phyloP scores from a whole-genome alignment of 2,113 vertebrate genomes.

The Eulemur rufifrons region DNA sequence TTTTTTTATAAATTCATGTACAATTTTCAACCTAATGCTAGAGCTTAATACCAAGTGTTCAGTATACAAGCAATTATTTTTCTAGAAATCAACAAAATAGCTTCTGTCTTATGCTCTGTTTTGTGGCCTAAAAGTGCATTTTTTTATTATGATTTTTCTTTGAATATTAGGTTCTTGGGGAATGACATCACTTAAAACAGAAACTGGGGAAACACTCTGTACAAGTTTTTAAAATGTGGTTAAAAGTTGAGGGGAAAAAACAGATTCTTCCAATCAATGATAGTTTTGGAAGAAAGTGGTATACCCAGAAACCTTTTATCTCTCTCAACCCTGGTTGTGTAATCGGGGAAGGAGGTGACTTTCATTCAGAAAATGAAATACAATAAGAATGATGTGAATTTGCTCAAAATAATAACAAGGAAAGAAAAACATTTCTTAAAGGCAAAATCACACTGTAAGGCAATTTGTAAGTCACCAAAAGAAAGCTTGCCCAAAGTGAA shows the following conservation, averaged over 20 bases:
- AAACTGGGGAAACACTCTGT: conserved; percentile 58
- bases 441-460: background rate
- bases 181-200: conserved; percentile 75
- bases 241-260: conserved; percentile 23
- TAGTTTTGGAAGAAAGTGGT: conserved; percentile 36
- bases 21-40: background rate
- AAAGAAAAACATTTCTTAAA: background rate
- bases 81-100: conserved; percentile 54
- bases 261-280: conserved; percentile 69
- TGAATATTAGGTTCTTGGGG: conserved; percentile 69
- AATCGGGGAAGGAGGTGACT: background rate
- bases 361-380: conserved; percentile 61
- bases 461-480: background rate
- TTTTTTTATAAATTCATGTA: background rate
- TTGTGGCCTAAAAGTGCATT: conserved; percentile 66
- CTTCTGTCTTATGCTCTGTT: conserved; percentile 57
- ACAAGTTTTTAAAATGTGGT: conserved; percentile 66
- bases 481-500: background rate
- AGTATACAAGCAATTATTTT: conserved; percentile 63
- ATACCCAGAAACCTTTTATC: background rate
- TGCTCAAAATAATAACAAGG: conserved; percentile 23
- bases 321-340: background rate
- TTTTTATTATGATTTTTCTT: conserved; percentile 71
- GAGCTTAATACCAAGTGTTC: background rate
- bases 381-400: background rate